Conservation (phyloP, 2,113 vertebrate species). For the Chitala chitala region DNA sequence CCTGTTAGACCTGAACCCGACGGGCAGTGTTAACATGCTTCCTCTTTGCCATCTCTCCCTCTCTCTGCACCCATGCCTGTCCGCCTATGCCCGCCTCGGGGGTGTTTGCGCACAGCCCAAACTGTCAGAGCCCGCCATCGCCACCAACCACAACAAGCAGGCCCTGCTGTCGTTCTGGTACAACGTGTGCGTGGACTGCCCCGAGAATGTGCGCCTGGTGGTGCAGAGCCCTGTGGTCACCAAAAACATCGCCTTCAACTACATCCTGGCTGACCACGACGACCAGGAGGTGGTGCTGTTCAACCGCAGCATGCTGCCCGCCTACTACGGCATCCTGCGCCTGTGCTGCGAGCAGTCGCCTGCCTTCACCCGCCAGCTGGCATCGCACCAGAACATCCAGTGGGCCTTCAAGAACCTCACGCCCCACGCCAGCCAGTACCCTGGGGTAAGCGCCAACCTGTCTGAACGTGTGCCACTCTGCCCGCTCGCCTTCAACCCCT, state of each 20-base stretch:
- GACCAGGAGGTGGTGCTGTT: constrained; percentile 99
- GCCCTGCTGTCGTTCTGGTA: constrained; percentile 98
- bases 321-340: constrained; percentile 96
- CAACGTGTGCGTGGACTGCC: constrained; percentile 93
- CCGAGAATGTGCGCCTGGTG: constrained; percentile 94
- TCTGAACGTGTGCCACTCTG: no score
- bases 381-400: constrained; percentile 98
- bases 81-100: neutral
- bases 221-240: constrained; percentile 97
- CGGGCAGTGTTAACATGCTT: neutral
- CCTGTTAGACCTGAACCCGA: neutral
- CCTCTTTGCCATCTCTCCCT: no score
- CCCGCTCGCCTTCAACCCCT: no score
- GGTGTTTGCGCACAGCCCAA: constrained; percentile 68
- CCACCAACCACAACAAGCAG: constrained; percentile 99
- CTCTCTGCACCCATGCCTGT: neutral
- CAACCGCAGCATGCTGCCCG: constrained; percentile 96
- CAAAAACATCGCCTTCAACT: constrained; percentile 99
- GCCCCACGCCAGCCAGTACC: constrained; percentile 97
- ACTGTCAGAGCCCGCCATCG: constrained; percentile 94
- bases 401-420: constrained; percentile 99
- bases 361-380: constrained; percentile 88
- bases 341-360: constrained; percentile 97
- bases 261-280: constrained; percentile 97
- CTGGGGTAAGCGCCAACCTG: constrained; percentile 69